Percentiles rank a stretch among this genome's conserved stretches.
Conservation (phyloP, 2,797 vertebrate genomes). For the Adrianichthys oophorus region DNA sequence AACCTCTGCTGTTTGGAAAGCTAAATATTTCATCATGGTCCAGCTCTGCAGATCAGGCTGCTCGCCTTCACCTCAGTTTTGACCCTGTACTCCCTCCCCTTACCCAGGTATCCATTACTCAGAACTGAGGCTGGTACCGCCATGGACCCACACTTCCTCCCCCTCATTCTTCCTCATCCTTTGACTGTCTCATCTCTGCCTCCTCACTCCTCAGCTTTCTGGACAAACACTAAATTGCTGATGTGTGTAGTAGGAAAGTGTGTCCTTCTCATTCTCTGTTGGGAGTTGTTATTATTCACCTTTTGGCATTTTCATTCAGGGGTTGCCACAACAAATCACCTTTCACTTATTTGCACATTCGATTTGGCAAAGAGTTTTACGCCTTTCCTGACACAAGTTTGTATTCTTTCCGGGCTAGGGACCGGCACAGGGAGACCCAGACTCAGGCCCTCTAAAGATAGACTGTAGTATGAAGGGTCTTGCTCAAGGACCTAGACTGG, state of each 20-base stretch:
- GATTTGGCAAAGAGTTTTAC: too few relatives aligned
- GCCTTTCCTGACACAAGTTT: too few relatives aligned
- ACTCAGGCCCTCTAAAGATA: too few relatives aligned
- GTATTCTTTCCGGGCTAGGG: too few relatives aligned
- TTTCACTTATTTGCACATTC: too few relatives aligned
- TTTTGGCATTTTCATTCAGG: too few relatives aligned
- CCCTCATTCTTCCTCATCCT: constrained; percentile 33
- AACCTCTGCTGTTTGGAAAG: constrained; percentile 22
- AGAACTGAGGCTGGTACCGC: constrained; percentile 64
- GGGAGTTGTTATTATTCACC: too few relatives aligned
- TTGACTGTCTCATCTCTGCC: constrained; percentile 29
- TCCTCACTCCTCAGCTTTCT: constrained; percentile 18
- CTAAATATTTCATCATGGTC: constrained; percentile 39
- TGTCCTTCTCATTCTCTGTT: neutral
- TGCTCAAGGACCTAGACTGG: too few relatives aligned
- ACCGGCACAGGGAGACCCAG: too few relatives aligned
- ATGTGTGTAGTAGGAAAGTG: constrained; percentile 6
- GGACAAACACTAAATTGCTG: constrained; percentile 32
- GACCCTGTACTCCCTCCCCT: constrained; percentile 41
- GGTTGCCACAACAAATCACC: too few relatives aligned
- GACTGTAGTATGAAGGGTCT: too few relatives aligned
- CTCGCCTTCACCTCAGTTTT: constrained; percentile 34
- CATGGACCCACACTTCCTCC: constrained; percentile 32
- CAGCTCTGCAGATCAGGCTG: constrained; percentile 17
- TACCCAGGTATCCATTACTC: constrained; percentile 63